phyloP scores from a whole-genome alignment of 2,113 vertebrate genomes.

The Lonchura striata region DNA sequence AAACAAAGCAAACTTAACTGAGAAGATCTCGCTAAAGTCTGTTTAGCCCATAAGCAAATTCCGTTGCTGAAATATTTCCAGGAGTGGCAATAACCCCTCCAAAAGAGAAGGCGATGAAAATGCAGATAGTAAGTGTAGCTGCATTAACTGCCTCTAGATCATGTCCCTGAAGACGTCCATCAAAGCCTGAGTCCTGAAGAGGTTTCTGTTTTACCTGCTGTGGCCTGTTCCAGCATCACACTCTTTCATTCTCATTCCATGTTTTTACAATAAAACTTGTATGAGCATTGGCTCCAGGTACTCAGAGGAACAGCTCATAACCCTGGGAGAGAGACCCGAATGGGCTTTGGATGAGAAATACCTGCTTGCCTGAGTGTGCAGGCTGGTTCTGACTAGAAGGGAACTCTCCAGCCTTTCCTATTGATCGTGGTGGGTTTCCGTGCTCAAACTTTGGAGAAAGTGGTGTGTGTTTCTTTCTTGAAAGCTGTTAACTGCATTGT shows the following conservation, averaged over 20 bases:
- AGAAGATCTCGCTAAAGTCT: slow-evolving; percentile 59
- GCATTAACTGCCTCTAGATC: slow-evolving; percentile 19
- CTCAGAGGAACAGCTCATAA: neutral
- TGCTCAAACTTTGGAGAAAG: slow-evolving; percentile 18
- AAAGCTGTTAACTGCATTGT: neutral
- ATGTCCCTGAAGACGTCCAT: slow-evolving; percentile 47
- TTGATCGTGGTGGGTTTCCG: neutral
- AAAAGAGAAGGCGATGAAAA: slow-evolving; percentile 73
- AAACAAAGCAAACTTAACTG: slow-evolving; percentile 77
- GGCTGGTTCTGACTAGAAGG: neutral
- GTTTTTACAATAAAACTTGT: slow-evolving; percentile 18
- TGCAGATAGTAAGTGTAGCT: neutral
- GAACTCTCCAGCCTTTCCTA: neutral
- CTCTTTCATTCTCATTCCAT: neutral
- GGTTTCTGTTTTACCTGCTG: slow-evolving; percentile 47
- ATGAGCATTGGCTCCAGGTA: neutral
- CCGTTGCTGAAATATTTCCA: slow-evolving; percentile 79
- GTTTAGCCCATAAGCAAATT: slow-evolving; percentile 76
- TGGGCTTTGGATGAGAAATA: neutral
- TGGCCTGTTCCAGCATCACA: slow-evolving; percentile 39
- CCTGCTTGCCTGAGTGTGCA: neutral
- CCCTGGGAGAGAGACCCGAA: neutral
- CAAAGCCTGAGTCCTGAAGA: slow-evolving; percentile 32
- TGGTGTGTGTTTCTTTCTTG: neutral
- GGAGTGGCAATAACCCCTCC: slow-evolving; percentile 69